Base-by-base conservation (phyloP, 2,888 invertebrate genomes). In the Strigamia transsilvanica region DNA sequence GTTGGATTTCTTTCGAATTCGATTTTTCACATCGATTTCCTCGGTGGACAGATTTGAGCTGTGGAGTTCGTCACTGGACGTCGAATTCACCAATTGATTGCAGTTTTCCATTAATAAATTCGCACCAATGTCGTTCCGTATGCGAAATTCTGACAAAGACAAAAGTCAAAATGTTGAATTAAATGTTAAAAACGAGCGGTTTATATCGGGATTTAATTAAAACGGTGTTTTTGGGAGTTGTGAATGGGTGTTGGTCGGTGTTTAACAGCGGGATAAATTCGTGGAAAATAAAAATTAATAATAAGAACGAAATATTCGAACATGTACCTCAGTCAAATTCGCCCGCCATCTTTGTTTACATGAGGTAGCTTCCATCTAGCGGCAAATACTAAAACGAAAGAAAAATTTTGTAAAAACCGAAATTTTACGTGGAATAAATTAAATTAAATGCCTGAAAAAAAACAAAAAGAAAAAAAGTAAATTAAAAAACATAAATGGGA, bases 271-370 rank as follows among this genome's bases (percentile, higher is more conserved):
- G 15, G 51, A 6, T 2, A 51, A 51, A 18, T 18, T 51, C 27
- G 51, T 4, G 12, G 12, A 51, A 51, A 7, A 2, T 4, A 18
- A 18, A 51, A 18, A 51, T 6, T n/a, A n/a, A 27, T 7, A 13
- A 18, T 6, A 18, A 18, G 61, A 66, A 21, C 21, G 7, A 12
- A 15, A 46, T 46, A n/a, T 46, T 46, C 46, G 46, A 46, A 46
- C 46, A 46, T 66, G 21, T 66, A 66, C 61, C 61, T 66, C 61
- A 66, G 61, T 66, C 61, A 66, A 66, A 66, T 66, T 66, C 61
- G 61, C 61, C 61, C 61, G 61, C 61, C 61, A 66, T 66, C 61
- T 66, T 66, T 66, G 61, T 51, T 51, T 51, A 51, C 18, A 18
- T 15, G 15, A 5, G 51, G 13, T 15, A 13, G 15, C 51, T 15